A percentile compares a stretch with the other conserved stretches of the same genome.
phyloP scores from a whole-genome alignment of 2,888 invertebrate genomes.

The Drosophila infuscata region DNA sequence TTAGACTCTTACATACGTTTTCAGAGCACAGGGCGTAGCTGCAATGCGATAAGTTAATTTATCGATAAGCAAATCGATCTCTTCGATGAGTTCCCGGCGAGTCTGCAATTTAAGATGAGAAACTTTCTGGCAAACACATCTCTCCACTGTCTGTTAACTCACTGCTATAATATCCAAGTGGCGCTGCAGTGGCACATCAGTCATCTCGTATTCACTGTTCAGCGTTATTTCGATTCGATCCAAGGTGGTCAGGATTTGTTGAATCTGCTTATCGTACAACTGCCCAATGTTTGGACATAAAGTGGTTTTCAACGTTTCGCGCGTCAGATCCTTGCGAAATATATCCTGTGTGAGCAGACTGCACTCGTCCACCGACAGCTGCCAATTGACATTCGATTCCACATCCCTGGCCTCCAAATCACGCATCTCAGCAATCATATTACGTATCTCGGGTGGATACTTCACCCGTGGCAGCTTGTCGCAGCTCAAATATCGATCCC shows the following conservation, averaged over 20 bases:
- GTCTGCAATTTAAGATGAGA: slow-evolving; percentile 29
- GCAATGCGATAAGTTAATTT: slow-evolving; percentile 59
- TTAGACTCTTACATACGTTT: slow-evolving; percentile 47
- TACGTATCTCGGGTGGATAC: slow-evolving; percentile 66
- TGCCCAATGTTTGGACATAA: slow-evolving; percentile 60
- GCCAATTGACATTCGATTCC: slow-evolving; percentile 63
- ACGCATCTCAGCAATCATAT: slow-evolving; percentile 57
- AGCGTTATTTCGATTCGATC: slow-evolving; percentile 45
- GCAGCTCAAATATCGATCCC: slow-evolving; percentile 75
- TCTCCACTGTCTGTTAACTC: not conserved
- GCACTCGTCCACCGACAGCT: slow-evolving; percentile 69
- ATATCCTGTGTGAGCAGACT: slow-evolving; percentile 76
- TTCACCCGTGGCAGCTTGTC: slow-evolving; percentile 70
- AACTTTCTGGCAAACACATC: not conserved
- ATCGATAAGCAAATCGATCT: slow-evolving; percentile 56
- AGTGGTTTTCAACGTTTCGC: slow-evolving; percentile 33
- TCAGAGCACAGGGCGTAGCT: slow-evolving; percentile 35
- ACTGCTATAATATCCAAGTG: slow-evolving; percentile 47
- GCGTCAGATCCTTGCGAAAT: slow-evolving; percentile 64
- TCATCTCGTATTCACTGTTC: slow-evolving; percentile 33
- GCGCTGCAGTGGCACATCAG: slow-evolving; percentile 4
- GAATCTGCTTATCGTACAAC: slow-evolving; percentile 62
- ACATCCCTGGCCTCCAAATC: slow-evolving; percentile 48
- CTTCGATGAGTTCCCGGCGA: slow-evolving; percentile 38
- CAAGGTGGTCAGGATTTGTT: slow-evolving; percentile 39